A percentile compares a stretch with the other conserved stretches of the same genome.
phyloP scores from a whole-genome alignment of 2,113 vertebrate species.

The Protobothrops flavoviridis region DNA sequence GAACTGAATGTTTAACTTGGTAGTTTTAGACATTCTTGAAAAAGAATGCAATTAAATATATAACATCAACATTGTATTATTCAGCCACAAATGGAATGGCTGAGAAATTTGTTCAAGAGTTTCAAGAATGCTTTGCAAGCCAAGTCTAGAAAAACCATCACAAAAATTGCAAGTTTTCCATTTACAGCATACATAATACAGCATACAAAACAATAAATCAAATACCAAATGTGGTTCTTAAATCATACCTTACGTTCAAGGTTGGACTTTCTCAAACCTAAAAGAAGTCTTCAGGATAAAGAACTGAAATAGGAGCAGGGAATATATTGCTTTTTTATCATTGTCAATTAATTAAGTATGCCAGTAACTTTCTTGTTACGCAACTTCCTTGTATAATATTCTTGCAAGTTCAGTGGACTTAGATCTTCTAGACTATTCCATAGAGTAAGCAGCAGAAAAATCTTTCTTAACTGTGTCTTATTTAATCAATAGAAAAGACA shows the following conservation, averaged over 20 bases:
- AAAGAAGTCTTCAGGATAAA: background rate
- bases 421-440: background rate
- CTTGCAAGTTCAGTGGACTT: background rate
- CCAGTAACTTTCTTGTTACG: background rate
- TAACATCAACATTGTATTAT: background rate
- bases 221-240: background rate
- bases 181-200: background rate
- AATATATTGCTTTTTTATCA: background rate
- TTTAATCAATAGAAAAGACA: background rate
- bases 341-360: background rate
- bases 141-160: background rate
- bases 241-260: background rate
- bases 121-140: background rate
- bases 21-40: background rate
- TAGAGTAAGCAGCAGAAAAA: background rate
- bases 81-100: background rate
- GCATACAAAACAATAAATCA: background rate
- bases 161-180: background rate
- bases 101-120: background rate
- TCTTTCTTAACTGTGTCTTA: background rate
- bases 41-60: background rate
- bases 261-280: background rate
- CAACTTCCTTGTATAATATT: background rate
- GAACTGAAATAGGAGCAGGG: background rate
- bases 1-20: background rate